These are phyloP conservation scores for Rhinopomastus cyanomelas DNA, from an alignment of 2,113 vertebrate species.

Conservation along the genomic window DNA sequence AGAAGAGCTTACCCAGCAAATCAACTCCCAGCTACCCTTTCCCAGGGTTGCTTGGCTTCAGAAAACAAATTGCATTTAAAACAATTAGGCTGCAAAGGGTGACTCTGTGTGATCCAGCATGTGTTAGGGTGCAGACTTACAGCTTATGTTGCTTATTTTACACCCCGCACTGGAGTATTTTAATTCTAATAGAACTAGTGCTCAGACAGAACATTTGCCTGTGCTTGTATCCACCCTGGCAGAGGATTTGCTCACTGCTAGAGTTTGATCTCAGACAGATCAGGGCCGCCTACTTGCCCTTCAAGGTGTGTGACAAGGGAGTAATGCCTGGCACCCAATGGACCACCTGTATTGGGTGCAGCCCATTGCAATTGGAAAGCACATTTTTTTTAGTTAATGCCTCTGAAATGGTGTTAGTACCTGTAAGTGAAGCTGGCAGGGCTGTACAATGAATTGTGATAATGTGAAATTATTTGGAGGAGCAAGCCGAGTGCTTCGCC, in stretches of 20 bases:
- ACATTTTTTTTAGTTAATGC: neutral
- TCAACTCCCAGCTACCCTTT: neutral
- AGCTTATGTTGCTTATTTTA: neutral
- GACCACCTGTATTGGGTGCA: neutral
- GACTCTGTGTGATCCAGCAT: neutral
- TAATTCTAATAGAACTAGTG: neutral
- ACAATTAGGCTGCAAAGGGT: neutral
- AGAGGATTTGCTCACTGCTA: neutral
- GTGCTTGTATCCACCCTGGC: neutral
- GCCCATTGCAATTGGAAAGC: neutral
- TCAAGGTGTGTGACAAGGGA: neutral
- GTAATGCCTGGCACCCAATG: accelerated
- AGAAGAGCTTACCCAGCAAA: neutral
- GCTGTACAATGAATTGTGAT: neutral
- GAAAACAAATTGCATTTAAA: neutral
- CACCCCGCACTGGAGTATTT: neutral
- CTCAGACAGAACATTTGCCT: neutral
- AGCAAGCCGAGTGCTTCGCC: neutral
- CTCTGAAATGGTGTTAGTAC: neutral
- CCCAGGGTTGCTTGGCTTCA: neutral
- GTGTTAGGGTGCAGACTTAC: neutral
- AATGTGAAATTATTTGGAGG: neutral
- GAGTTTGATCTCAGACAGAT: neutral
- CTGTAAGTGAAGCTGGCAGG: neutral
- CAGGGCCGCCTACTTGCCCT: neutral